Percentiles rank a stretch among this genome's conserved stretches.
Evolutionary conservation across 2,888 invertebrate genomes (phyloP).

Genomic region (Chorisops tibialis): DNA sequence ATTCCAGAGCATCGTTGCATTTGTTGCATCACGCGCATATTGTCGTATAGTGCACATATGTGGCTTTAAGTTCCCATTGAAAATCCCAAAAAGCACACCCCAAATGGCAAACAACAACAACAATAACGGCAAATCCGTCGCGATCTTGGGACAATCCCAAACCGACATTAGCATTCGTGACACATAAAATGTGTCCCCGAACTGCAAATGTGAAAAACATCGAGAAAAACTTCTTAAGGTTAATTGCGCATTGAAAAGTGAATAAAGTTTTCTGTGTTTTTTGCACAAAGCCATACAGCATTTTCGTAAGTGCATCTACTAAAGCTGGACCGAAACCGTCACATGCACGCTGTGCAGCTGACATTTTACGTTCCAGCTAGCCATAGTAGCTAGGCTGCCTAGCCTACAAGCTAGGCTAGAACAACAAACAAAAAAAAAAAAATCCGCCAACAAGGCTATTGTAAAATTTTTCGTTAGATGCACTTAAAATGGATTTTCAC

Average conservation of each 20-base stretch:
- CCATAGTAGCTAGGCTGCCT: background rate
- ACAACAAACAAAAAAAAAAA: conserved; percentile 1
- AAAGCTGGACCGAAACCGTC: background rate
- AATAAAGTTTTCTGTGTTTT: no score
- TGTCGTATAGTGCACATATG: background rate
- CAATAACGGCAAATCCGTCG: background rate
- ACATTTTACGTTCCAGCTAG: background rate
- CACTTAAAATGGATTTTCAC: conserved; percentile 17
- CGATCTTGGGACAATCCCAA: conserved; percentile 17
- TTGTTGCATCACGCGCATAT: conserved; percentile 1
- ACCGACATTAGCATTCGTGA: conserved; percentile 10
- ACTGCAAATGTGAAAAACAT: conserved; percentile 4
- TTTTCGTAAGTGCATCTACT: background rate
- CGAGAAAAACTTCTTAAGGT: conserved; percentile 24
- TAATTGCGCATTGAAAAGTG: conserved; percentile 27
- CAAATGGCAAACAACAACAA: background rate
- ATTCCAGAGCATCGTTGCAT: conserved; percentile 16
- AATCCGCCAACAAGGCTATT: conserved; percentile 10
- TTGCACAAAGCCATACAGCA: conserved; percentile 18
- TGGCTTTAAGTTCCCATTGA: conserved; percentile 19
- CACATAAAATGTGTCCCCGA: conserved; percentile 21
- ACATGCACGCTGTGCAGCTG: background rate
- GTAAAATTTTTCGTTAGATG: conserved; percentile 24
- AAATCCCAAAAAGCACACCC: conserved; percentile 19
- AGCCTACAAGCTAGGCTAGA: background rate